These are phyloP conservation scores for Ceratosolen fusciceps DNA, from an alignment of 1,140 invertebrate genomes.

Conservation along the genomic window DNA sequence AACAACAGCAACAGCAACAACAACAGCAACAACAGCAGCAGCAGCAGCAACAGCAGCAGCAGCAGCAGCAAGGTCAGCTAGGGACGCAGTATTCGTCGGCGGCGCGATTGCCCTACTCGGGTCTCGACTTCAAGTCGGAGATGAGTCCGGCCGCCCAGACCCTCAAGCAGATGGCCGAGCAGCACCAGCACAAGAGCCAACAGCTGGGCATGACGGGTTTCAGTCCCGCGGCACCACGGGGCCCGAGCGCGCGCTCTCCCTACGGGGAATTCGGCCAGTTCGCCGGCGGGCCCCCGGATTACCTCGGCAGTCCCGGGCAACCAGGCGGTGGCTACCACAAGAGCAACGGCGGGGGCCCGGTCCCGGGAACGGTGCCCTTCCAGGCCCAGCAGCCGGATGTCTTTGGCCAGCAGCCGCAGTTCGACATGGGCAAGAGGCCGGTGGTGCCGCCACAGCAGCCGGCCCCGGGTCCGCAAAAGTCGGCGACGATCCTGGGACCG, in stretches of 20 bases:
- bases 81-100: slow-evolving; percentile 65
- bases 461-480: slow-evolving; percentile 34
- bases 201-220: slow-evolving; percentile 68
- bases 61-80: slow-evolving; percentile 53
- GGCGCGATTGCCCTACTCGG: slow-evolving; percentile 65
- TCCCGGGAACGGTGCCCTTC: slow-evolving; percentile 58
- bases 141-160: slow-evolving; percentile 92
- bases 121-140: slow-evolving; percentile 76
- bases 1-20: slow-evolving; percentile 59
- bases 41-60: slow-evolving; percentile 51
- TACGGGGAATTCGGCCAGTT: slow-evolving; percentile 70
- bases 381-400: slow-evolving; percentile 38
- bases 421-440: slow-evolving; percentile 1
- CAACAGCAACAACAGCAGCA: slow-evolving; percentile 50
- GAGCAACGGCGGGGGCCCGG: slow-evolving; percentile 62
- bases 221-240: slow-evolving; percentile 63
- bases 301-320: slow-evolving; percentile 70
- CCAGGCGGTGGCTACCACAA: slow-evolving; percentile 68
- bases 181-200: slow-evolving; percentile 90
- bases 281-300: slow-evolving; percentile 63
- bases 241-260: slow-evolving; percentile 69
- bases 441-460: neutral
- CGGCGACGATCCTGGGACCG: slow-evolving; percentile 65
- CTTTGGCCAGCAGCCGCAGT: slow-evolving; percentile 10
- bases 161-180: slow-evolving; percentile 95